Conservation (phyloP, 1,140 invertebrate genomes). For the Coptotermes formosanus region DNA sequence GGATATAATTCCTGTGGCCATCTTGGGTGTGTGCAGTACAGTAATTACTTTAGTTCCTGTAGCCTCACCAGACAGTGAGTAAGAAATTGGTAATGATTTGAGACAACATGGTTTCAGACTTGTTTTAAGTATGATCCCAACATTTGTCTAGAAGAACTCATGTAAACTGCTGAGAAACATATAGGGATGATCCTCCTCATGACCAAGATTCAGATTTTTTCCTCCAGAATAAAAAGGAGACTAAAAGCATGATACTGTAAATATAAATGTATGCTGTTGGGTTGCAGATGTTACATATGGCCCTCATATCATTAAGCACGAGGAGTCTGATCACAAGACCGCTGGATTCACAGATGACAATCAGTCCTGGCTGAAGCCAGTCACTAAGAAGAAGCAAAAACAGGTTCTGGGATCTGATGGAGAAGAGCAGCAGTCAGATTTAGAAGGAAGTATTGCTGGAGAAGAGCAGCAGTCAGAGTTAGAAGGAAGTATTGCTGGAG, state of each 20-base stretch:
- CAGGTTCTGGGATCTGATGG: conserved; percentile 35
- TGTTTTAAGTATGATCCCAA: no score
- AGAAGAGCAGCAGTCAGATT: conserved; percentile 29
- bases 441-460: background rate
- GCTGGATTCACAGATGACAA: conserved; percentile 67
- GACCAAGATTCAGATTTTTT: conserved; percentile 20
- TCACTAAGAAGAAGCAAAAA: conserved; percentile 33
- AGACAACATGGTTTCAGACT: no score
- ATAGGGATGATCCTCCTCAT: no score
- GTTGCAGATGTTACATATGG: background rate
- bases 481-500: background rate
- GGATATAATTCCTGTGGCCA: no score
- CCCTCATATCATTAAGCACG: background rate
- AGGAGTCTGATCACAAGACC: background rate
- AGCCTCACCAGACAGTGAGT: no score
- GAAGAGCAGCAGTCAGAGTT: background rate
- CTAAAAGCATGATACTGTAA: background rate
- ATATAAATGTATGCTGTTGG: background rate
- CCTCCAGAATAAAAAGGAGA: conserved; percentile 35
- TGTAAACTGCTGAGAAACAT: no score
- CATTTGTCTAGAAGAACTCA: no score
- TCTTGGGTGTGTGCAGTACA: no score
- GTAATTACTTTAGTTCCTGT: no score
- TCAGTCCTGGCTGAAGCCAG: conserved; percentile 62
- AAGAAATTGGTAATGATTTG: no score